These are phyloP conservation scores for Pristionchus entomophagus DNA, from an alignment of 2,888 invertebrate genomes.

Conservation along the genomic window DNA sequence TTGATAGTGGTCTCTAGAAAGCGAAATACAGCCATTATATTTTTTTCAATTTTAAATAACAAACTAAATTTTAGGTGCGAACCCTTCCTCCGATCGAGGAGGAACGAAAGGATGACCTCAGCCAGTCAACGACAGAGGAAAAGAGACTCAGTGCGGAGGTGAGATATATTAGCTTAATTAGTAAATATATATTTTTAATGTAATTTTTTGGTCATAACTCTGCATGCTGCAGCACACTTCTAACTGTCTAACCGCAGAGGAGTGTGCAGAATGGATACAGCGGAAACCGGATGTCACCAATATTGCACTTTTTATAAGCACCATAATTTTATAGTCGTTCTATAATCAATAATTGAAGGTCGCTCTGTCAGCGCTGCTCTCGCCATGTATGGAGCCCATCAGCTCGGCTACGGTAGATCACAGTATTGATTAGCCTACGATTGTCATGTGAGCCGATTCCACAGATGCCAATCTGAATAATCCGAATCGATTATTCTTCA, in stretches of 20 bases:
- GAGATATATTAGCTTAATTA: no score
- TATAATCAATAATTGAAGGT: conserved; percentile 20
- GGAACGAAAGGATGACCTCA: conserved; percentile 46
- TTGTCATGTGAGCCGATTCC: background rate
- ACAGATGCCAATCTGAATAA: no score
- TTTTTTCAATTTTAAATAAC: no score
- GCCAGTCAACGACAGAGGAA: background rate
- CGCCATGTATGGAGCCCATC: conserved; percentile 46
- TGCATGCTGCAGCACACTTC: no score
- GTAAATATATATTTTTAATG: no score
- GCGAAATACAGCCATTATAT: no score
- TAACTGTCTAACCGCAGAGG: no score
- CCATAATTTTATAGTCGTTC: background rate
- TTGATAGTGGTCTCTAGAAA: no score
- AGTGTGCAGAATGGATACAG: no score
- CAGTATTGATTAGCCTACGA: background rate
- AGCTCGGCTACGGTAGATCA: conserved; percentile 21
- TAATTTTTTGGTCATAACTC: no score
- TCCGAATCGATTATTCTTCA: background rate
- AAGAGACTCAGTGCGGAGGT: conserved; percentile 37
- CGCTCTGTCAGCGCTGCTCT: conserved; percentile 35
- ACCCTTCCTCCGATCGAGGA: conserved; percentile 55
- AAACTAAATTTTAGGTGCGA: conserved; percentile 48
- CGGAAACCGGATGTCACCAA: no score
- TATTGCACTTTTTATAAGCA: no score